Base-by-base conservation (phyloP, 2,113 vertebrate genomes). In the Leptobrachium ailaonicum region DNA sequence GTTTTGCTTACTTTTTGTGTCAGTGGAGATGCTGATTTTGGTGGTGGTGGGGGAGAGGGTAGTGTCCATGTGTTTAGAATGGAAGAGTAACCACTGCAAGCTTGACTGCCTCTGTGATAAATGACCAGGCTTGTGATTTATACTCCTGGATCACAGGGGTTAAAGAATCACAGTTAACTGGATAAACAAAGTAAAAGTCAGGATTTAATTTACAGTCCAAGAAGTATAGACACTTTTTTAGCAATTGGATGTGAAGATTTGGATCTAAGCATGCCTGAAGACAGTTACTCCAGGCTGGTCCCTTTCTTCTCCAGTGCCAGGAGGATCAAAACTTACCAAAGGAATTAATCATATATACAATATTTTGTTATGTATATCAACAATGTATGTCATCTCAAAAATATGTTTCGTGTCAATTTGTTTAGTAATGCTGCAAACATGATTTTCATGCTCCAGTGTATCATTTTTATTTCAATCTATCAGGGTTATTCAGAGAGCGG, bases 111-210 rank as follows among this genome's bases (percentile, higher is more conserved):
- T 41, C 1, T 13, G 32, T 58, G 50, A 84, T 89, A 89, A 91
- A 91, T 90, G 90, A 90, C 62, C 8, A 0, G 54, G 80, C 71
- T 10, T 41, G 82, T 73, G 89, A 92, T 93, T 92, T 91, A 92
- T 85, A 54, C 9, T 1, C 64, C 72, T 85, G 86, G 85, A 87
- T 85, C 85, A 83, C 73, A 83, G 63, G 47, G 87, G 86, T 87
- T 90, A 87, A 78, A 88, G 88, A 92, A 92, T 88, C 88, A 84
- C 86, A 87, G 90, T 90, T 92, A 90, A 90, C 89, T 91, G 88
- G 89, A 90, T 87, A 89, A 89, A 89, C 88, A 87, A 86, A 85
- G 85, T 76, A 87, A 74, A 60, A 42, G 80, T 76, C 66, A 54
- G 79, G 86, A 56, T 47, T 44, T 75, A 81, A 92, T 92, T 92